A percentile compares a stretch with the other conserved stretches of the same genome.
These are phyloP conservation scores for Vultur gryphus DNA, from an alignment of 2,797 vertebrate species.

Conservation along the genomic window DNA sequence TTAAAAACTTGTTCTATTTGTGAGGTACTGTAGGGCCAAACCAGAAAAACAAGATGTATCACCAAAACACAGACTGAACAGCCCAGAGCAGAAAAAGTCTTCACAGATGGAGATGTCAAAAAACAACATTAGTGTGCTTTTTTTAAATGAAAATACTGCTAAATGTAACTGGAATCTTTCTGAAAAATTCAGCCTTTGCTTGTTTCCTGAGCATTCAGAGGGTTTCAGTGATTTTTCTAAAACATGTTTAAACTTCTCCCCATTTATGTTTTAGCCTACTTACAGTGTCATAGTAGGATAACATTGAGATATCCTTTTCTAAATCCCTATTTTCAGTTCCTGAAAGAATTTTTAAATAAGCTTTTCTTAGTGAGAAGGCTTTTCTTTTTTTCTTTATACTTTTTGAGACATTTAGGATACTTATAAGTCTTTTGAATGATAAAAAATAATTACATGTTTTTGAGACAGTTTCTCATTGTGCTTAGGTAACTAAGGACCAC, in stretches of 20 bases:
- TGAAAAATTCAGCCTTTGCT: not conserved
- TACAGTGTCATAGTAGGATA: not conserved
- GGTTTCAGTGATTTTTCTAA: not conserved
- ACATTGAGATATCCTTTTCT: not conserved
- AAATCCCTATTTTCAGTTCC: not conserved
- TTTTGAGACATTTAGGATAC: not conserved
- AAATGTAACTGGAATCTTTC: not conserved
- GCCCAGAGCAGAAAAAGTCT: not conserved
- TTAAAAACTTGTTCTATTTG: not conserved
- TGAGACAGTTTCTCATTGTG: not conserved
- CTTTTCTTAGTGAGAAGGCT: not conserved
- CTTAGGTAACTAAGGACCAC: not conserved
- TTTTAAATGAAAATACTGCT: not conserved
- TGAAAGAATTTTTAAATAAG: not conserved
- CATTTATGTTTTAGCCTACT: not conserved
- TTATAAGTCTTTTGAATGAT: not conserved
- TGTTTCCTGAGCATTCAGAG: not conserved
- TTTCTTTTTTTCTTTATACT: not conserved
- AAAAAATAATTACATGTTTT: not conserved
- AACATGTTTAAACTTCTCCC: not conserved
- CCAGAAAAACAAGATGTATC: not conserved
- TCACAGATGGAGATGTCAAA: not conserved
- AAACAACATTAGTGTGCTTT: not conserved
- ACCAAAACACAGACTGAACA: not conserved
- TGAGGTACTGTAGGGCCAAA: not conserved